Evolutionary conservation across 2,797 vertebrate genomes (phyloP).

Genomic region (Astyanax mexicanus): DNA sequence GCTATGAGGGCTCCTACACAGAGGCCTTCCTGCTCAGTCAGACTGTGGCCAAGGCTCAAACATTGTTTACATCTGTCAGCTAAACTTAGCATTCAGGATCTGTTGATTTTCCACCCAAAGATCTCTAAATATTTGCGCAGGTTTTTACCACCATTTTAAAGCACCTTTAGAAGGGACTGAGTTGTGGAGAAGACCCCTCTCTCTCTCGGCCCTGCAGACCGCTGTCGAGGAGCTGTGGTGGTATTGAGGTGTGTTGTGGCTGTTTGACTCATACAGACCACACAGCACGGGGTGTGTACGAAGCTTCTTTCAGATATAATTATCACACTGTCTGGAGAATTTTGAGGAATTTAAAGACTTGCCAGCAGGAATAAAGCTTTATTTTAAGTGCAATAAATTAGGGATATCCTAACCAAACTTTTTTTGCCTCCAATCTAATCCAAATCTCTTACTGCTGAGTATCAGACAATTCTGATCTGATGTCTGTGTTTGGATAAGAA

Average conservation of each 20-base stretch:
- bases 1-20: conserved; percentile 24
- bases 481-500: too few relatives aligned
- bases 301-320: conserved; percentile 29
- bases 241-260: conserved; percentile 42
- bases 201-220: conserved; percentile 25
- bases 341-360: neutral
- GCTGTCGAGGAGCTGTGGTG: conserved; percentile 39
- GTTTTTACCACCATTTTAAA: conserved; percentile 31
- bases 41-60: neutral
- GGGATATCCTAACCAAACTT: too few relatives aligned
- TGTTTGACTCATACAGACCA: conserved; percentile 20
- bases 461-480: too few relatives aligned
- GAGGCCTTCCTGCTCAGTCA: neutral
- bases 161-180: conserved; percentile 18
- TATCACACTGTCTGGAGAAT: neutral
- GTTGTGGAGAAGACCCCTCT: conserved; percentile 6
- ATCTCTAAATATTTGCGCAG: conserved; percentile 52
- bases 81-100: conserved; percentile 47
- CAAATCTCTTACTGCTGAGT: too few relatives aligned
- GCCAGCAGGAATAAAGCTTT: too few relatives aligned
- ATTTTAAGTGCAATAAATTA: too few relatives aligned
- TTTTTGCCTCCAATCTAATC: too few relatives aligned
- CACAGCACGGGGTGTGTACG: conserved; percentile 31
- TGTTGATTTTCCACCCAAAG: conserved; percentile 43
- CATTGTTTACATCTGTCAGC: conserved; percentile 38